Base-by-base conservation (phyloP, 2,888 invertebrate genomes). In the Hydriomena furcata region DNA sequence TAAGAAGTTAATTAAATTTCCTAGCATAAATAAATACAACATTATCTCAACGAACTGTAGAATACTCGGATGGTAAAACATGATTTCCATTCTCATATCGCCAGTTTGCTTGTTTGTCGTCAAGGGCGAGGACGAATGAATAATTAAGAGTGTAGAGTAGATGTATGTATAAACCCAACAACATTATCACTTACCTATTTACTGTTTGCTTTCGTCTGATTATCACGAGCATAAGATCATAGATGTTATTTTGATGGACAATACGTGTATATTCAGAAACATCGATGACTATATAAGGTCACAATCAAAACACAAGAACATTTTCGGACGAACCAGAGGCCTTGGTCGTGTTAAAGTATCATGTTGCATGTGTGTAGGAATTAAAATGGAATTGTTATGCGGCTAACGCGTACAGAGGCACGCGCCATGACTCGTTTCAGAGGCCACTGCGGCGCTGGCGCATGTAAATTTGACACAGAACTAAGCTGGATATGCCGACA, bases 381-480 rank as follows among this genome's bases (percentile, higher is more conserved):
- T 63, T 61, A 61, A 63, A 66, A 68, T 60, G 59, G 61, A 63
- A 81, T 81, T 82, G 78, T 78, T 79, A 82, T 81, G 81, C 81
- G 72, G 64, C 68, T 62, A 74, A 71, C 71, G 72, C 73, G 69
- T 58, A 67, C 59, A 57, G 54, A 71, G 77, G 84, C 83, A 84
- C 84, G 82, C 80, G 84, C 77, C 79, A 70, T 65, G 65, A 66
- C 60, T 63, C 63, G 68, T 54, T 71, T 62, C 66, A 67, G 69
- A 71, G 71, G 71, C 69, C 73, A 63, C 64, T 58, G 57, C 60
- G 54, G 66, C 68, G 69, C 67, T 63, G 65, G 66, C 67, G 63
- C 58, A 57, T 60, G 52, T 58, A 63, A 63, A 65, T 62, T 58
- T 53, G 37, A 55, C 58, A 61, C 60, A 44, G 63, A 62, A n/a